Conservation (phyloP, 2,888 invertebrate genomes). For the Myopa testacea region DNA sequence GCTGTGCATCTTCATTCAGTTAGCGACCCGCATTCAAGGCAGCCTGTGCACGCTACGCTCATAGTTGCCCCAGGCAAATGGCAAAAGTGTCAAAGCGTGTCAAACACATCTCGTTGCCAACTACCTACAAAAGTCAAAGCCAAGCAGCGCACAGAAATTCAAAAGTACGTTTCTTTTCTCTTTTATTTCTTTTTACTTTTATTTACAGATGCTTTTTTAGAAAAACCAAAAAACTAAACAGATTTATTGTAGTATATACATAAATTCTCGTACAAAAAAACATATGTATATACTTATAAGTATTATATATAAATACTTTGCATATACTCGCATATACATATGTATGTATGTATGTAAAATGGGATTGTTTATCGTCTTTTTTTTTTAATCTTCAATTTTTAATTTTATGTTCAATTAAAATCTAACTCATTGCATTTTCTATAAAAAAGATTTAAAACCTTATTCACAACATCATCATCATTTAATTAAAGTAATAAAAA, state of each 20-base stretch:
- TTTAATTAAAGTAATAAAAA: conserved; percentile 3
- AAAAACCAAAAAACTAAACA: background rate
- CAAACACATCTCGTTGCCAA: conserved; percentile 37
- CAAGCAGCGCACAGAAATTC: conserved; percentile 39
- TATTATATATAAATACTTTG: conserved; percentile 27
- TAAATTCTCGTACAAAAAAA: too few species aligned
- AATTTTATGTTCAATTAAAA: background rate
- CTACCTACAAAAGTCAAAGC: conserved; percentile 43
- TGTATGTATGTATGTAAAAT: conserved; percentile 47
- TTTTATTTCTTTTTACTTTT: conserved; percentile 38
- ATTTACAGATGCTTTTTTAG: background rate
- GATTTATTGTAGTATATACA: background rate
- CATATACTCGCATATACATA: conserved; percentile 31
- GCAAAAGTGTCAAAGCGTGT: background rate
- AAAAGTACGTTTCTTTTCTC: conserved; percentile 49
- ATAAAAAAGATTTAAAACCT: background rate
- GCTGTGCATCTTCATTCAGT: conserved; percentile 2
- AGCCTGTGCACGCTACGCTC: conserved; percentile 24
- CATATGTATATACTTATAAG: too few species aligned
- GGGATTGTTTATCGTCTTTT: conserved; percentile 45
- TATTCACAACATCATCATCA: background rate
- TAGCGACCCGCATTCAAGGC: conserved; percentile 5
- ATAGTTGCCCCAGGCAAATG: conserved; percentile 9
- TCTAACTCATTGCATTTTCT: conserved; percentile 6
- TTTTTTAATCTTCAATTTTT: background rate